These are phyloP conservation scores for Microcebus jonahi DNA, from an alignment of 2,113 vertebrate species.

Conservation along the genomic window DNA sequence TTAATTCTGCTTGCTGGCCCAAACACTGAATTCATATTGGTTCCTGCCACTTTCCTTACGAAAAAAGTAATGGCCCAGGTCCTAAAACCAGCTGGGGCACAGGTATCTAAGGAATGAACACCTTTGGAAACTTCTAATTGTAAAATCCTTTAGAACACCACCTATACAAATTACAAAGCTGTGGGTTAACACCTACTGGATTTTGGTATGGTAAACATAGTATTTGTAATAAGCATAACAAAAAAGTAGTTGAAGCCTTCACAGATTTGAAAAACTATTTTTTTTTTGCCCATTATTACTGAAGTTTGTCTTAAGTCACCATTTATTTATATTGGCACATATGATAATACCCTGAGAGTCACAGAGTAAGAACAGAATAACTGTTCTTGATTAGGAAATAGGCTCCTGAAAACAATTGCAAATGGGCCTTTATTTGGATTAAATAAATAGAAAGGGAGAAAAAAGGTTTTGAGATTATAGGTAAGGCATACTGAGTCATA, in stretches of 20 bases:
- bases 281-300: neutral
- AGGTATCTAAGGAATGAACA: neutral
- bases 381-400: neutral
- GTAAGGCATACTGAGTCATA: neutral
- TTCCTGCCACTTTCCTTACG: neutral
- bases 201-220: neutral
- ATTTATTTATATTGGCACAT: neutral
- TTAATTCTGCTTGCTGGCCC: neutral
- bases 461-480: neutral
- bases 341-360: neutral
- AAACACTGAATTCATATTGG: neutral
- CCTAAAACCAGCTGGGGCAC: neutral
- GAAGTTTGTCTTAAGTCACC: neutral
- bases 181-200: neutral
- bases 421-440: neutral
- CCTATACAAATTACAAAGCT: neutral
- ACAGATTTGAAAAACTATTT: neutral
- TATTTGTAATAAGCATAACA: neutral
- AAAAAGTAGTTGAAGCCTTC: neutral
- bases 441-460: neutral
- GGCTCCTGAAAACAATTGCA: neutral
- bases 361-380: neutral
- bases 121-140: neutral
- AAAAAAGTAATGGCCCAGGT: neutral
- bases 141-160: neutral